These are phyloP conservation scores for Dorcus parallelipipedus DNA, from an alignment of 2,888 invertebrate species.

Conservation along the genomic window DNA sequence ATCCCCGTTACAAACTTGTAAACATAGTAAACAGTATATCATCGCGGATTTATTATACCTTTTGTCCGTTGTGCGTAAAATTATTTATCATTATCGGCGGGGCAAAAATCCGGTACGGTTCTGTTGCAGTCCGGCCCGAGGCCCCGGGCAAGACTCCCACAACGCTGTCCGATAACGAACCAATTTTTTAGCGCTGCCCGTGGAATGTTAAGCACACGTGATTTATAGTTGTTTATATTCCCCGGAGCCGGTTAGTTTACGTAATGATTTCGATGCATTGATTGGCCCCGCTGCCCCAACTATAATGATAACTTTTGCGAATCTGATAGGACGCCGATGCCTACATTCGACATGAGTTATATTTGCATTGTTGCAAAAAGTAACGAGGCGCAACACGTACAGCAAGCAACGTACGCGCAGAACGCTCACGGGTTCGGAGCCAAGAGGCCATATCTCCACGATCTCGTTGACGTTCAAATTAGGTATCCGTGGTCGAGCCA, in stretches of 20 bases:
- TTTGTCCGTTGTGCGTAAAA: background rate
- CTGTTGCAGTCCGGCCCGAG: conserved; percentile 3
- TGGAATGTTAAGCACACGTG: conserved; percentile 26
- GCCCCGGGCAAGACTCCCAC: conserved; percentile 13
- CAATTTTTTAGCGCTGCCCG: conserved; percentile 15
- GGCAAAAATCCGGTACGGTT: conserved; percentile 3
- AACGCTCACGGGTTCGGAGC: no score
- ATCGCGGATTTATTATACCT: conserved; percentile 10
- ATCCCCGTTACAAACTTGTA: conserved; percentile 5
- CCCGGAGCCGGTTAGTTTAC: conserved; percentile 21
- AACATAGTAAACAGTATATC: conserved; percentile 11
- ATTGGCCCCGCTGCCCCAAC: conserved; percentile 14
- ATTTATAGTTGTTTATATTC: conserved; percentile 25
- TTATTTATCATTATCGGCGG: background rate
- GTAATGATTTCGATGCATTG: conserved; percentile 25
- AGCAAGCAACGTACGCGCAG: no score
- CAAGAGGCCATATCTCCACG: no score
- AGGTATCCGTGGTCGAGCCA: no score
- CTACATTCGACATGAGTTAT: background rate
- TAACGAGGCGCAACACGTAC: no score
- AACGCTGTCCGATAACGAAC: conserved; percentile 15
- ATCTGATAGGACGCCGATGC: background rate
- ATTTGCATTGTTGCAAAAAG: background rate
- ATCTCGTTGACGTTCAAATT: no score
- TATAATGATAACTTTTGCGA: conserved; percentile 13